Evolutionary conservation across 2,797 vertebrate genomes (phyloP).

Genomic region (Liparis tanakae): DNA sequence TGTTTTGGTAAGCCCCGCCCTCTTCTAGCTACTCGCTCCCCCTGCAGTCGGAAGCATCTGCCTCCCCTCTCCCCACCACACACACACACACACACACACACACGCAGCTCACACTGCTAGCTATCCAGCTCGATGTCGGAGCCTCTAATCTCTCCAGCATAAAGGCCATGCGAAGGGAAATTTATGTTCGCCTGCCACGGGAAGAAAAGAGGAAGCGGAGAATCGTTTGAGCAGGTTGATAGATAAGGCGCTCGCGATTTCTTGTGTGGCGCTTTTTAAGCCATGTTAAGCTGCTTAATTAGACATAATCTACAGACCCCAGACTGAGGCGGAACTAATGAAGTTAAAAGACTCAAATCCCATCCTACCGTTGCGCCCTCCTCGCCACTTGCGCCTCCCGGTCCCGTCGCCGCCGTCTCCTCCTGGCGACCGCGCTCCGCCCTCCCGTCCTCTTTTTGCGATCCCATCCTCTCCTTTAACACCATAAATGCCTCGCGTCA

Average conservation of each 20-base stretch:
- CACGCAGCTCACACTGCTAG: too few species aligned
- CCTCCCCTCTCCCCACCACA: conserved; percentile 17
- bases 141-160: conserved; percentile 78
- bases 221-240: conserved; percentile 86
- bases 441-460: conserved; percentile 17
- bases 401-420: conserved; percentile 41
- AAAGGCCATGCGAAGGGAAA: conserved; percentile 77
- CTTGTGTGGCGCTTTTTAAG: conserved; percentile 83
- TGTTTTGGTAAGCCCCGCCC: conserved; percentile 61
- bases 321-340: conserved; percentile 86
- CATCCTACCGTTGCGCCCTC: conserved; percentile 78
- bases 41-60: conserved; percentile 66
- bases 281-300: conserved; percentile 88
- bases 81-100: conserved; percentile 23
- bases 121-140: conserved; percentile 72
- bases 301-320: conserved; percentile 87
- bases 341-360: conserved; percentile 86
- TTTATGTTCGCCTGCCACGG: conserved; percentile 74
- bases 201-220: conserved; percentile 78
- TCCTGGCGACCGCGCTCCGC: conserved; percentile 39
- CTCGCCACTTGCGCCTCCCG: conserved; percentile 47
- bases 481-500: conserved; percentile 27
- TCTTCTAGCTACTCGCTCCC: conserved; percentile 54
- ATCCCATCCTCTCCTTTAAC: conserved; percentile 45
- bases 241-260: conserved; percentile 85